Conservation (phyloP, 2,797 vertebrate species). For the Sciurus vulgaris region DNA sequence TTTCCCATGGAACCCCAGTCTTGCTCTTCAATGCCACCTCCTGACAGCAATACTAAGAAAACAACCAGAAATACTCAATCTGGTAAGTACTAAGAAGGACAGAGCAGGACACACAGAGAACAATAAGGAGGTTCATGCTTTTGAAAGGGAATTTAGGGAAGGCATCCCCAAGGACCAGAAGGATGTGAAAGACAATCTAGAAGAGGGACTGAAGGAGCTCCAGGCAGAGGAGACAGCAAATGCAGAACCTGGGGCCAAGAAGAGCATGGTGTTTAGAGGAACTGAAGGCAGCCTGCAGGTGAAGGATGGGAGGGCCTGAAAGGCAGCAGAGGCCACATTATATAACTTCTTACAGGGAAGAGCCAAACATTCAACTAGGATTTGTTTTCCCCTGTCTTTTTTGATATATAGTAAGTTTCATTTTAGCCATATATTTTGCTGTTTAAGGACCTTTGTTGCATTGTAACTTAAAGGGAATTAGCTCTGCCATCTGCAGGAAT, state of each 20-base stretch:
- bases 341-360: neutral
- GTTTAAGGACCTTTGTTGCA: conserved; percentile 22
- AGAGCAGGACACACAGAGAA: neutral
- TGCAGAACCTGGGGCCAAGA: neutral
- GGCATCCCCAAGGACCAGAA: no score
- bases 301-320: neutral
- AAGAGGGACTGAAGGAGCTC: neutral
- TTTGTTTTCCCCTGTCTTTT: neutral
- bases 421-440: conserved; percentile 22
- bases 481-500: neutral
- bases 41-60: neutral
- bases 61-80: neutral
- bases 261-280: no score
- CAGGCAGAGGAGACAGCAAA: neutral
- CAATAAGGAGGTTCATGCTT: neutral
- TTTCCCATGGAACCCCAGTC: neutral
- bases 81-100: neutral
- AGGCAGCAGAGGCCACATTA: no score
- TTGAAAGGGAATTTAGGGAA: neutral
- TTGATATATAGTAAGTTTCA: neutral
- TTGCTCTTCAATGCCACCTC: neutral
- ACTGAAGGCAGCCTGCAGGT: neutral
- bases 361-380: neutral
- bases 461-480: neutral
- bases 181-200: neutral